Base-by-base conservation (phyloP, 2,888 invertebrate genomes). In the Ennomos quercinarius region DNA sequence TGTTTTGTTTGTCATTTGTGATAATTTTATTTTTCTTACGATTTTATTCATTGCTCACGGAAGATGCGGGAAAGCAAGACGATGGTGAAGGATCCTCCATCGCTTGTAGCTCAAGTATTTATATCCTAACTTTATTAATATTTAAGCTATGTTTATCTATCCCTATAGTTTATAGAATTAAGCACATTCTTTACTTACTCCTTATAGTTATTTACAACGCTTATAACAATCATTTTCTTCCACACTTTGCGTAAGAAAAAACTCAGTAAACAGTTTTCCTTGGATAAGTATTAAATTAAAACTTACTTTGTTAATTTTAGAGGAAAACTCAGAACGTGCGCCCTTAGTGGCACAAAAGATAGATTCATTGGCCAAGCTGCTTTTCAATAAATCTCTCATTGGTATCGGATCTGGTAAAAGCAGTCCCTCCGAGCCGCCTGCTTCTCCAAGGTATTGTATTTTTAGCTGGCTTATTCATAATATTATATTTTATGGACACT, bases 331-430 rank as follows among this genome's bases (percentile, higher is more conserved):
- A 0, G 95, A 95, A 77, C 94, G 94, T 64, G 93, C 95, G 34
- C 95, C 95, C 27, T 91, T 95, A 58, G 94, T 96, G 76, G 93
- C 95, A 70, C 94, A 95, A 87, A 95, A 96, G 85, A 95, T 95
- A 72, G 96, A 96, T 85, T 96, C 95, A 62, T 87, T 97, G 58
- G 96, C 96, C 34, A 96, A 95, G 82, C 86, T 96, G 76, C 93
- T 97, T 74, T 96, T 96, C 86, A 94, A 94, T 87, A 94, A 94
- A 80, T 91, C 93, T 1, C 67, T 93, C 40, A 93, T 93, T 39
- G 87, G 91, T 1, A 81, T 82, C 10, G 81, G 89, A 0, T 92
- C 93, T 2, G 89, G 89, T 0, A 93, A 92, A 70, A 89, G 86
- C 1, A 93, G 92, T 1, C 93, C 92, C 0, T 85, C 87, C 2